A percentile compares a stretch with the other conserved stretches of the same genome.
phyloP scores from a whole-genome alignment of 2,797 vertebrate species.

The Macropus fuliginosus region DNA sequence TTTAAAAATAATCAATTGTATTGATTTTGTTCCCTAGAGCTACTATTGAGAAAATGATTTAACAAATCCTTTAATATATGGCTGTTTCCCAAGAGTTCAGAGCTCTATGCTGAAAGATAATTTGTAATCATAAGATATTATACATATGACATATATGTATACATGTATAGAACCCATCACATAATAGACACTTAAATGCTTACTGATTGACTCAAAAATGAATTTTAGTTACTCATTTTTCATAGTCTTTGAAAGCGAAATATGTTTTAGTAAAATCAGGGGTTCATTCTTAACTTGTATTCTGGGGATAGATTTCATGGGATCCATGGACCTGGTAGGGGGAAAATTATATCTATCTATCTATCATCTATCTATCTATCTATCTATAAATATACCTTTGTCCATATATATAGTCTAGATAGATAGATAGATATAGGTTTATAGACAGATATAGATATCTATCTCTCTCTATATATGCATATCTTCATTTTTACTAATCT shows the following conservation, averaged over 20 bases:
- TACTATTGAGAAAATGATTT: not conserved
- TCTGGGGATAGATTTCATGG: not conserved
- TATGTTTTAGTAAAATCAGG: not conserved
- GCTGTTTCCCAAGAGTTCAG: not conserved
- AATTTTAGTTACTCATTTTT: not conserved
- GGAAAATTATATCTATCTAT: no score
- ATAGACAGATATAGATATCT: no score
- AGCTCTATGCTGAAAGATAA: not conserved
- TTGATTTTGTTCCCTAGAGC: not conserved
- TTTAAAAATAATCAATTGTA: no score
- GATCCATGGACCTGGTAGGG: not conserved
- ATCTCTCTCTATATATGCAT: no score
- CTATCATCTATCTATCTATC: no score
- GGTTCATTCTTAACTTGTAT: not conserved
- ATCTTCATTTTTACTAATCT: not conserved
- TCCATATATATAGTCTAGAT: no score
- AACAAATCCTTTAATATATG: not conserved
- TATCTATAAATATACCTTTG: no score
- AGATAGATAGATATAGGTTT: no score
- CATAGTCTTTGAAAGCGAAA: not conserved
- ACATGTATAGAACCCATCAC: not conserved
- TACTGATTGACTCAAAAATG: not conserved
- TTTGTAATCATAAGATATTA: not conserved
- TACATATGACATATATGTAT: not conserved
- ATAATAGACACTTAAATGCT: not conserved